Base-by-base conservation (phyloP, 2,888 invertebrate species). In the Ormyrus nitidulus region DNA sequence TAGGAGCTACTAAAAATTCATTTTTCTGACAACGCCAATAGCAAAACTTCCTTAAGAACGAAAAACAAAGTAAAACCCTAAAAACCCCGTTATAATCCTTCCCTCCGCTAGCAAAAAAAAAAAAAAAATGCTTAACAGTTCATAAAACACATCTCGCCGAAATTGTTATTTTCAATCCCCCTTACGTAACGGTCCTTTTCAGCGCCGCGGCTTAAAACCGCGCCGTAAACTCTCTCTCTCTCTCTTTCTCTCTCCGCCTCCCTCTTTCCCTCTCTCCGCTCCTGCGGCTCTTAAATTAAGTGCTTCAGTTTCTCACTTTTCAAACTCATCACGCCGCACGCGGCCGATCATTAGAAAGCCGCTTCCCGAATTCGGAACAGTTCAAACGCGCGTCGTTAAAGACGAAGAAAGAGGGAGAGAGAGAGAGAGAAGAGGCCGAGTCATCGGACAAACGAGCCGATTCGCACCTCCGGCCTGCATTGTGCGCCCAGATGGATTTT, bases 401-500 rank as follows among this genome's bases (percentile, higher is more conserved):
- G 54, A 19, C n/a, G 46, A 51, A 56, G 46, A 51, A 56, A 19
- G 11, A 44, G 10, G 19, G 34, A 58, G 79, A 80, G 9, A 2
- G 44, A 59, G 44, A 7, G 51, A 83, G 84, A 81, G 84, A 84
- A 84, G 83, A 81, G 84, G 87, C 81, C 86, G 85, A 87, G 85
- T 88, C 88, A 89, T 88, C 86, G 87, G 86, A 86, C 87, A 86
- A 88, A 87, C 86, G 87, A 86, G 86, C 84, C 86, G 87, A 87
- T 88, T 88, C 86, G 87, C 88, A 88, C 87, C 88, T 87, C 83
- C 77, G 73, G 73, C 34, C 34, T 34, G 34, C 34, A 34, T 34
- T 34, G 34, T 34, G 4, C 34, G 34, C 34, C 34, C 34, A 4
- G 34, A 34, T 34, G 34, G 34, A 34, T 34, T 34, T 34, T 34